A percentile compares a stretch with the other conserved stretches of the same genome.
Evolutionary conservation across 2,113 vertebrate species (phyloP).

Genomic region (Tretioscincus oriximinensis): DNA sequence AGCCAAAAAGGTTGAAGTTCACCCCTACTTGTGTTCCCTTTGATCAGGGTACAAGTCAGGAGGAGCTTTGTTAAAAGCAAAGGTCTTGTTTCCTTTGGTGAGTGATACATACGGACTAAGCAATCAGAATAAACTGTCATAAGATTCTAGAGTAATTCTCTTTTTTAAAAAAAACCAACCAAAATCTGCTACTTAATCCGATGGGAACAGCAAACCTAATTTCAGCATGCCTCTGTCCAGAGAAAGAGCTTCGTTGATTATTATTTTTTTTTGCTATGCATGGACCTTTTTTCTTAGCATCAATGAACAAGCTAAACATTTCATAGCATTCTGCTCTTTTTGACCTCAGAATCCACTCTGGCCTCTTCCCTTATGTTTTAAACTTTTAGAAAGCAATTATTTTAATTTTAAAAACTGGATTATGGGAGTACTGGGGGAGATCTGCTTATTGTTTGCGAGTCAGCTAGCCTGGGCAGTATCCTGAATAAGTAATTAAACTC

Average conservation of each 20-base stretch:
- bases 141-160: background rate
- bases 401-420: background rate
- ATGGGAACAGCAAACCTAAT: background rate
- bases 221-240: background rate
- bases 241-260: background rate
- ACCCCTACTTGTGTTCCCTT: too few relatives aligned
- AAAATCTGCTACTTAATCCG: background rate
- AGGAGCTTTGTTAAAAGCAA: background rate
- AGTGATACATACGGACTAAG: background rate
- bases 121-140: background rate
- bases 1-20: background rate
- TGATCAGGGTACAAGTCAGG: too few relatives aligned
- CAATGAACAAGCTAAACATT: background rate
- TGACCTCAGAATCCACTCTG: background rate
- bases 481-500: background rate
- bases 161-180: background rate
- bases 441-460: background rate
- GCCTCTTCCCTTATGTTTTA: background rate
- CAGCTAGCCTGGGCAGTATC: background rate
- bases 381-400: background rate
- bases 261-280: background rate
- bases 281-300: background rate
- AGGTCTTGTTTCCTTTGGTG: background rate
- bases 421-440: background rate
- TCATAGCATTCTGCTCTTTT: background rate